Evolutionary conservation across 1,140 invertebrate genomes (phyloP).

Genomic region (Pantala flavescens): DNA sequence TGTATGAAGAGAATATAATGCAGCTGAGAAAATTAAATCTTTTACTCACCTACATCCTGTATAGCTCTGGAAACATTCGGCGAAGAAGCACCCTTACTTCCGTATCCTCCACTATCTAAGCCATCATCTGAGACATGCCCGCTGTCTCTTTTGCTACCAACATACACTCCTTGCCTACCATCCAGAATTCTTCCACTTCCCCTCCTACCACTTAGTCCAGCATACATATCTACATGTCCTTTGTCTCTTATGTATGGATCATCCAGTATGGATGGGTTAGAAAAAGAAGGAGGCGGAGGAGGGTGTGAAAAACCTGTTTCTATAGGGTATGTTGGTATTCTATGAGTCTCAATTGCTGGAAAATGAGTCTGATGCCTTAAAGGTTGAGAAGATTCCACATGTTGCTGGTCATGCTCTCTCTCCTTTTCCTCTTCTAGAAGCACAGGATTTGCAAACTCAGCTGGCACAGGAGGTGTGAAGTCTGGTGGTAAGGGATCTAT

Average conservation of each 20-base stretch:
- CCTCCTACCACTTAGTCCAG: background rate
- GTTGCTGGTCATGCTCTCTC: background rate
- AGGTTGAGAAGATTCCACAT: background rate
- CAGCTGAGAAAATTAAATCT: too few relatives aligned
- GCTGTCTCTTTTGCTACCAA: background rate
- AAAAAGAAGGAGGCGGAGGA: background rate
- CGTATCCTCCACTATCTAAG: background rate
- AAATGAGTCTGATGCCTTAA: background rate
- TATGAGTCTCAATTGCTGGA: background rate
- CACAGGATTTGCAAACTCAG: background rate
- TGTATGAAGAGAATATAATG: too few relatives aligned
- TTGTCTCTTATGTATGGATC: background rate
- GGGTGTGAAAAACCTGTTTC: background rate
- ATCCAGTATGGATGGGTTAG: background rate
- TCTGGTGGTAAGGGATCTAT: background rate
- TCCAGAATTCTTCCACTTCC: background rate
- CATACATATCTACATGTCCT: background rate
- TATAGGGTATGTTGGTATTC: background rate
- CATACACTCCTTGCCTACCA: background rate
- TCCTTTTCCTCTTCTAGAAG: background rate
- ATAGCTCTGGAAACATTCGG: background rate
- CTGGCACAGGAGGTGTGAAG: background rate
- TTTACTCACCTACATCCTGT: conserved; percentile 1
- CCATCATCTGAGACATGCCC: background rate
- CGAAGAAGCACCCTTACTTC: background rate